Base-by-base conservation (phyloP, 2,113 vertebrate genomes). In the Hiodon alosoides region DNA sequence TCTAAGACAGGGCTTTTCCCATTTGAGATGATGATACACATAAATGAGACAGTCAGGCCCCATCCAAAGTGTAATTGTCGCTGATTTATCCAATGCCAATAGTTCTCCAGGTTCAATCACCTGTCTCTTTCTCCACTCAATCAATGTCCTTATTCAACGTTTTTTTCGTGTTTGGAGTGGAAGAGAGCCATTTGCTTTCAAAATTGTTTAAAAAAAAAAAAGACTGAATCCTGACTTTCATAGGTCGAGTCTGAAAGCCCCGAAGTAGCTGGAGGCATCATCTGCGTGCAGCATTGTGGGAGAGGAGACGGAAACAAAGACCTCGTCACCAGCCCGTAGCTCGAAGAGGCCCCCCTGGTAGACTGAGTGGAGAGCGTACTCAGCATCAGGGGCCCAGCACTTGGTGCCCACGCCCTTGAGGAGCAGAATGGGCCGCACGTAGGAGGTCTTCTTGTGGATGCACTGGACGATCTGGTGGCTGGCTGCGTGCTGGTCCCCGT, bases 331-430 rank as follows among this genome's bases (percentile, higher is more conserved):
- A 0, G 81, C 82, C 53, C 82, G 84, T 55, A 92, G 83, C 80
- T 92, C 87, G 1, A 93, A 94, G 9, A 92, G 83, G 0, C 88
- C 91, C 0, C 88, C 90, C 78, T 91, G 90, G 85, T 92, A 90
- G 70, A 91, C 79, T 0, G 92, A 85, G 0, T 91, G 87, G 14
- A 92, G 89, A 55, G 87, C 87, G 0, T 90, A 90, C 75, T 91
- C 81, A 0, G 87, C 87, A 13, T 88, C 84, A 0, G 85, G 86
- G 0, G 89, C 84, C 91, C 88, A 90, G 82, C 89, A 90, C 81
- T 91, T 93, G 75, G 90, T 92, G 79, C 88, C 86, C 2, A 91
- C 90, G 0, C 87, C 87, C 73, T 91, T 93, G 78, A 93, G 87
- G 67, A 93, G 84, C 65, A 92, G 85, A 79, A 90, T 82, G 58